phyloP scores from a whole-genome alignment of 1,140 invertebrate genomes.

The Lordiphosa stackelbergi region DNA sequence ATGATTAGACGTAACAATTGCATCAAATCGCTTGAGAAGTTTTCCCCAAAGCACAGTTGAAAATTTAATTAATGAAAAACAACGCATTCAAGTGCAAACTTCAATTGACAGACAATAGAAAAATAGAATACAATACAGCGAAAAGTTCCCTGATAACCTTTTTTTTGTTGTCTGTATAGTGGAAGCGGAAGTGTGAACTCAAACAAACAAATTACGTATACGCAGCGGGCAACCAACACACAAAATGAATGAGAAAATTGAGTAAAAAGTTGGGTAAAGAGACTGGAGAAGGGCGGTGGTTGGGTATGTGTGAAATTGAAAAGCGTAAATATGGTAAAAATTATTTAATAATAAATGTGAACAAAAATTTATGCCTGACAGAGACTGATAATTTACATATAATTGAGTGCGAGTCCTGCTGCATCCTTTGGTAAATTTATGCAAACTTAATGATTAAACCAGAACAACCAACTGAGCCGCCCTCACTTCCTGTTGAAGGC shows the following conservation, averaged over 20 bases:
- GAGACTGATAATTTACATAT: slow-evolving; percentile 50
- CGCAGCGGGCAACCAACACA: slow-evolving; percentile 13
- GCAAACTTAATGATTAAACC: slow-evolving; percentile 39
- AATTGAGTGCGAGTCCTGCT: slow-evolving; percentile 30
- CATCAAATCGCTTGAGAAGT: too few species aligned
- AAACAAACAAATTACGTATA: slow-evolving; percentile 28
- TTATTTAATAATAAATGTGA: slow-evolving; percentile 2
- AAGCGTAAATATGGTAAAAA: slow-evolving; percentile 18
- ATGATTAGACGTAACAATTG: too few species aligned
- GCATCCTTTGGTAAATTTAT: slow-evolving; percentile 40
- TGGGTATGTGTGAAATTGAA: slow-evolving; percentile 19
- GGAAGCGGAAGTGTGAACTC: neutral
- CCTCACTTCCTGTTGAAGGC: slow-evolving; percentile 26
- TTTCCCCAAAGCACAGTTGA: neutral
- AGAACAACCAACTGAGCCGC: slow-evolving; percentile 14
- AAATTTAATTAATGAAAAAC: slow-evolving; percentile 47
- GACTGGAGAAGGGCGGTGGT: too few species aligned
- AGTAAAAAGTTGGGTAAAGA: neutral
- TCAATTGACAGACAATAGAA: slow-evolving; percentile 32
- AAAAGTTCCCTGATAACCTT: slow-evolving; percentile 36
- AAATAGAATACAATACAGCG: slow-evolving; percentile 5
- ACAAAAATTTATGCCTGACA: slow-evolving; percentile 11
- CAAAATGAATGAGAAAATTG: slow-evolving; percentile 1
- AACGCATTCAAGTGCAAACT: slow-evolving; percentile 26
- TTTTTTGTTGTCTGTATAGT: slow-evolving; percentile 1